Evolutionary conservation across 2,797 vertebrate species (phyloP), one percentile per base, ranked within the genome.

Genomic region (Oreortyx pictus): DNA sequence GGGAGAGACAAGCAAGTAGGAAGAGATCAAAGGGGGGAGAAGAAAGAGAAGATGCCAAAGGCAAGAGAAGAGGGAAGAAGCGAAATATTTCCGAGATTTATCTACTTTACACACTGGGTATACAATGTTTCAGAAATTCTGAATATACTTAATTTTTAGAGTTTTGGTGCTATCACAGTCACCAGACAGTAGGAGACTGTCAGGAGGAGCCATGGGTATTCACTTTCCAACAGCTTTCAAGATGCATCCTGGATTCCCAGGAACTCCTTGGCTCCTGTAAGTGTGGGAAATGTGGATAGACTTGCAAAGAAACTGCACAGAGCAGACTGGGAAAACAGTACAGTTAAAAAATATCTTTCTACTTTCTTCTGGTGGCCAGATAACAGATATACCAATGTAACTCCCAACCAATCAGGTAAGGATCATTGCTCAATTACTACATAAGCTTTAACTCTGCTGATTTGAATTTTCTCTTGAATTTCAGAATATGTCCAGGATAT

Each of bases 311-410:
- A 80, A 12, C 16, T 6, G 33, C 25, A 3, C 25, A 20, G 61
- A 3, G 29, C 60, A 7, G 47, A 39, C 44, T 20, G 79, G 56
- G 52, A 41, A 18, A 46, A 4, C 17, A 3, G 14, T 0, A 8
- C 1, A n/a, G 18, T 3, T 35, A 17, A 13, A 66, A 11, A 70
- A 11, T 9, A 84, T 77, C 84, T 77, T 68, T 83, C 70, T 97
- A 89, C 94, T 91, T 79, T 95, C 97, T 90, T 90, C 97, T 97
- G 85, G 90, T 70, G 97, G 96, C 7, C 60, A 25, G 9, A n/a
- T 4, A 35, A 4, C 23, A 43, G 61, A 44, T 2, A 44, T 17
- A 35, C 35, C 68, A 5, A 8, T 1, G 37, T 3, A 2, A 44
- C 6, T n/a, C 66, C 78, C 1, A 14, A 14, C 35, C 24, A 31